These are phyloP conservation scores for Rhabdornis inornatus DNA, from an alignment of 2,113 vertebrate species.

Conservation along the genomic window DNA sequence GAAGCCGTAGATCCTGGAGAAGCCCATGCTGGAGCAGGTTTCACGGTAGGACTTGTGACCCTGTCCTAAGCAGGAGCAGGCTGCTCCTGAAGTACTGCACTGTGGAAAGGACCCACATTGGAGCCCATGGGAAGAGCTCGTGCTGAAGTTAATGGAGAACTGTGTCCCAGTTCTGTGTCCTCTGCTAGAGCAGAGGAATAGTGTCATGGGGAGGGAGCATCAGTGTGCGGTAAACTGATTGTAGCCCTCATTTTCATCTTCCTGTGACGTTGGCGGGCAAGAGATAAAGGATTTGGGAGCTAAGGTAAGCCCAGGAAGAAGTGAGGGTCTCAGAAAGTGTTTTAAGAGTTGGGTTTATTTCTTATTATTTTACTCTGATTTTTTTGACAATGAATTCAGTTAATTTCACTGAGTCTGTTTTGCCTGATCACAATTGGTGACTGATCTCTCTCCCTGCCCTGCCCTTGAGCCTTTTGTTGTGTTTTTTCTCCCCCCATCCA, in stretches of 20 bases:
- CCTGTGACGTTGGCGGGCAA: accelerated
- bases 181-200: not conserved
- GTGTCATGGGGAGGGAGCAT: not conserved
- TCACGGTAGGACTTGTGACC: not conserved
- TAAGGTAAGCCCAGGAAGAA: not conserved
- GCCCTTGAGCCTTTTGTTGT: accelerated
- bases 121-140: not conserved
- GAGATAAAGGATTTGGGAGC: not conserved
- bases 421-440: not conserved
- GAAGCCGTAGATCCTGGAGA: too few relatives aligned
- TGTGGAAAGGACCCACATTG: accelerated
- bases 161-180: not conserved
- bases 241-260: not conserved
- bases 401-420: not conserved
- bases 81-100: not conserved
- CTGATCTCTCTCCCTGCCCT: not conserved
- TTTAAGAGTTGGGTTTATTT: not conserved
- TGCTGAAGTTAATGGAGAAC: not conserved
- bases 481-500: not conserved
- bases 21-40: not conserved
- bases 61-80: accelerated
- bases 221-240: not conserved
- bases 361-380: not conserved
- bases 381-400: not conserved
- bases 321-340: not conserved